phyloP scores from a whole-genome alignment of 2,797 vertebrate genomes.

The Parambassis ranga region DNA sequence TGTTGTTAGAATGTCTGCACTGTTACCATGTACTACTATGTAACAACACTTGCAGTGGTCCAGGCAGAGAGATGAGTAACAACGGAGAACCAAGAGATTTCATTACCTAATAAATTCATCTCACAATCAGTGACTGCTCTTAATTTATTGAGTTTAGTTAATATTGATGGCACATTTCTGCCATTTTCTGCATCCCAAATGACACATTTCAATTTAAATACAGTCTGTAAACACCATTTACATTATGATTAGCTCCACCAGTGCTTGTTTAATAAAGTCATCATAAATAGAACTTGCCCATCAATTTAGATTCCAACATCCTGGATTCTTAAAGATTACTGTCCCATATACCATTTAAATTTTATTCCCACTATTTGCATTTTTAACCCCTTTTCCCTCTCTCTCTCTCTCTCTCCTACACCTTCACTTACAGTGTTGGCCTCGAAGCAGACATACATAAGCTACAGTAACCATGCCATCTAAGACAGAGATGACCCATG shows the following conservation, averaged over 20 bases:
- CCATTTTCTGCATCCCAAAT: background rate
- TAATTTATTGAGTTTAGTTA: too few species aligned
- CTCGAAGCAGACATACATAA: constrained; percentile 96
- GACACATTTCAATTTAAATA: background rate
- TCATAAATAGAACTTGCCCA: constrained; percentile 37
- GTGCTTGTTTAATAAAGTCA: constrained; percentile 23
- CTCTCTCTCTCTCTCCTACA: constrained; percentile 19
- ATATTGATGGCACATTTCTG: background rate
- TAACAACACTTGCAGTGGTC: background rate
- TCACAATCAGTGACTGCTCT: too few species aligned
- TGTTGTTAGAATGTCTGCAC: background rate
- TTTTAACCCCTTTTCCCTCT: constrained; percentile 40
- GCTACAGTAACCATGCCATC: constrained; percentile 96
- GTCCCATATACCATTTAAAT: constrained; percentile 17
- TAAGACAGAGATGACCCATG: constrained; percentile 68
- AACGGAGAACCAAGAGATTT: too few species aligned
- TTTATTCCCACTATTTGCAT: background rate
- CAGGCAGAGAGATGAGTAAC: too few species aligned
- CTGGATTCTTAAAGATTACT: constrained; percentile 9
- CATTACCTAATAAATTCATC: too few species aligned
- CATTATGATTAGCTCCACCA: constrained; percentile 36
- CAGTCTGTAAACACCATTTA: constrained; percentile 9
- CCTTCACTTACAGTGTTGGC: constrained; percentile 81
- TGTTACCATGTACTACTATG: background rate
- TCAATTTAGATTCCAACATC: constrained; percentile 29